Conservation (phyloP, 2,797 vertebrate species). For the Crocodylus rhombifer region DNA sequence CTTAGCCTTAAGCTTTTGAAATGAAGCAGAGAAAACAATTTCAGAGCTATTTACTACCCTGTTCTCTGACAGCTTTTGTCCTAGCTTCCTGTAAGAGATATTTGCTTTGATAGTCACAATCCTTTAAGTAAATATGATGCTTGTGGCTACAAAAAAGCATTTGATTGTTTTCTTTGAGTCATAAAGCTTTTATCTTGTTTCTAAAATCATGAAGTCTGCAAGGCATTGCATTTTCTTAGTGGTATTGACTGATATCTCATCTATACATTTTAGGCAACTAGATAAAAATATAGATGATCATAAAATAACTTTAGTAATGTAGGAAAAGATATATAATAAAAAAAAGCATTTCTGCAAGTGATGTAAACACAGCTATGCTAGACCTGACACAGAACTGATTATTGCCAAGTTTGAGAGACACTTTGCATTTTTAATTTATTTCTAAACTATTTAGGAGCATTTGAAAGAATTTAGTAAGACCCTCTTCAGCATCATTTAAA, state of each 20-base stretch:
- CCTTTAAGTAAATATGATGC: slow-evolving; percentile 80
- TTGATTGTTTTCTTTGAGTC: slow-evolving; percentile 76
- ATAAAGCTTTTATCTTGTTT: slow-evolving; percentile 79
- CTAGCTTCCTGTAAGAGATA: slow-evolving; percentile 78
- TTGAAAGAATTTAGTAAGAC: background rate
- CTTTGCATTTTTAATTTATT: slow-evolving; percentile 30
- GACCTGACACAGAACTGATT: slow-evolving; percentile 10
- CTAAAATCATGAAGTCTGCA: slow-evolving; percentile 70
- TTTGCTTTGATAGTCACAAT: slow-evolving; percentile 78
- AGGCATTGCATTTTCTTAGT: slow-evolving; percentile 57
- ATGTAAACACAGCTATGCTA: background rate
- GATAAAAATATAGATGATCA: slow-evolving; percentile 43
- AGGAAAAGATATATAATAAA: slow-evolving; percentile 43
- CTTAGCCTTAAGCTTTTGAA: slow-evolving; percentile 80
- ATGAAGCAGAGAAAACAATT: slow-evolving; percentile 82
- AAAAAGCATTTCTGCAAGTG: slow-evolving; percentile 6
- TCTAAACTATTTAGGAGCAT: background rate
- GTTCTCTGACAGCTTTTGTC: slow-evolving; percentile 79
- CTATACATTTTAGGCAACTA: slow-evolving; percentile 61
- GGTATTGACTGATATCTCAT: slow-evolving; percentile 60
- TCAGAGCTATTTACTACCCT: slow-evolving; percentile 79
- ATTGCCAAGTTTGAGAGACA: slow-evolving; percentile 1
- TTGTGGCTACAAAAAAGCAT: slow-evolving; percentile 74
- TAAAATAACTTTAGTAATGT: slow-evolving; percentile 33
- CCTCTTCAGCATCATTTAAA: background rate